phyloP scores from a whole-genome alignment of 2,888 invertebrate genomes.

The Drosophila demipolita region DNA sequence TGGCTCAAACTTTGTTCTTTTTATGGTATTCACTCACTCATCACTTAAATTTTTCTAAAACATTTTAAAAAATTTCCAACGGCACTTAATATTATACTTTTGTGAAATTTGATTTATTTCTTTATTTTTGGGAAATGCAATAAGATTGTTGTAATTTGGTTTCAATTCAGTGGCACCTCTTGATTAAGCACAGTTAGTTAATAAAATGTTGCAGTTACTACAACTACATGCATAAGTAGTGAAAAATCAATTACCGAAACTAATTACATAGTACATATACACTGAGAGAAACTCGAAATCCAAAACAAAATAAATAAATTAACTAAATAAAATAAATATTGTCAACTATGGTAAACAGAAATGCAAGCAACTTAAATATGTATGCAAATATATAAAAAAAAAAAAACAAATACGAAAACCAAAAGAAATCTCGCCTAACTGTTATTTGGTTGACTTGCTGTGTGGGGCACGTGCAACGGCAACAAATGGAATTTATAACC shows the following conservation, averaged over 20 bases:
- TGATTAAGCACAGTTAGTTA: constrained; percentile 55
- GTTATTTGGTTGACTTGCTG: constrained; percentile 8
- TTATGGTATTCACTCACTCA: too few relatives aligned
- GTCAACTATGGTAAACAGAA: constrained; percentile 37
- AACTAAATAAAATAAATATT: constrained; percentile 46
- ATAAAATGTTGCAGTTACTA: constrained; percentile 59
- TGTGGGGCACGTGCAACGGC: constrained; percentile 7
- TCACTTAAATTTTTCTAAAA: too few relatives aligned
- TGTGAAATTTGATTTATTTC: background rate
- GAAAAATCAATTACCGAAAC: constrained; percentile 20
- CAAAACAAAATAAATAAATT: constrained; percentile 23
- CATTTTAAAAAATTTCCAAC: background rate
- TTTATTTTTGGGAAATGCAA: background rate
- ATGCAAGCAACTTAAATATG: constrained; percentile 41
- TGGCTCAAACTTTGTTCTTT: background rate
- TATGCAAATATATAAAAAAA: constrained; percentile 42
- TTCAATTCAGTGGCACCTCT: constrained; percentile 47
- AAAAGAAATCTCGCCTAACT: constrained; percentile 9
- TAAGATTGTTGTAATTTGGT: constrained; percentile 9
- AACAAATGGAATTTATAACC: constrained; percentile 20
- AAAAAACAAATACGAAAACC: constrained; percentile 14
- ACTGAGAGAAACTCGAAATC: constrained; percentile 12
- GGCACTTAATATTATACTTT: background rate
- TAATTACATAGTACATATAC: constrained; percentile 20
- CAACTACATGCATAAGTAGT: constrained; percentile 35